Percentiles rank a stretch among this genome's conserved stretches.
Conservation (phyloP, 2,888 invertebrate species). For the Polydesmus complanatus region DNA sequence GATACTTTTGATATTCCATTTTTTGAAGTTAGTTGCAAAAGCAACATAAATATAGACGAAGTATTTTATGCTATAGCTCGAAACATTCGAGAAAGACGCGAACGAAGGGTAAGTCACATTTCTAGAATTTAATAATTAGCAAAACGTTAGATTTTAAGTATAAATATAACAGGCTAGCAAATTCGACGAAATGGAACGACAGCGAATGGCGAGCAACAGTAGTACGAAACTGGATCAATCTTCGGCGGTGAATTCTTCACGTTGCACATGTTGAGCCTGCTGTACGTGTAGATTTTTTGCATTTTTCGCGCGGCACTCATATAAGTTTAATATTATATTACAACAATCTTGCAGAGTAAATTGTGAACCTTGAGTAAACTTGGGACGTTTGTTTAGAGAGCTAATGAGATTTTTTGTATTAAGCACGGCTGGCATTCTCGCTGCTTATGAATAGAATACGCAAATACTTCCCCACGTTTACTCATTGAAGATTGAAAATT, state of each 20-base stretch:
- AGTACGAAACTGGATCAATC: not conserved
- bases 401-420: not conserved
- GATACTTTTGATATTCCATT: slow-evolving; percentile 78
- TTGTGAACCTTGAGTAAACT: not conserved
- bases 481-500: too few relatives aligned
- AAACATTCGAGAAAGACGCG: slow-evolving; percentile 66
- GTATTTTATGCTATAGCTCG: slow-evolving; percentile 65
- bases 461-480: too few relatives aligned
- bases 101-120: slow-evolving; percentile 44
- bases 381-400: not conserved
- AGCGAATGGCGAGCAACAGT: not conserved
- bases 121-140: not conserved
- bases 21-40: slow-evolving; percentile 76
- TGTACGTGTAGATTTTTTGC: not conserved
- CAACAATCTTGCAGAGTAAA: too few relatives aligned
- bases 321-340: not conserved
- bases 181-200: slow-evolving; percentile 23
- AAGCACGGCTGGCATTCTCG: too few relatives aligned
- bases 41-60: slow-evolving; percentile 69
- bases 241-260: not conserved
- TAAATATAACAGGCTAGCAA: slow-evolving; percentile 21
- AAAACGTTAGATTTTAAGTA: not conserved
- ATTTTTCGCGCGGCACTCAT: not conserved
- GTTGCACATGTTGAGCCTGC: not conserved
- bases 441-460: too few relatives aligned